Evolutionary conservation across 1,140 invertebrate genomes (phyloP), one percentile per base, ranked within the genome.

Genomic region (Aradophagus sp.): DNA sequence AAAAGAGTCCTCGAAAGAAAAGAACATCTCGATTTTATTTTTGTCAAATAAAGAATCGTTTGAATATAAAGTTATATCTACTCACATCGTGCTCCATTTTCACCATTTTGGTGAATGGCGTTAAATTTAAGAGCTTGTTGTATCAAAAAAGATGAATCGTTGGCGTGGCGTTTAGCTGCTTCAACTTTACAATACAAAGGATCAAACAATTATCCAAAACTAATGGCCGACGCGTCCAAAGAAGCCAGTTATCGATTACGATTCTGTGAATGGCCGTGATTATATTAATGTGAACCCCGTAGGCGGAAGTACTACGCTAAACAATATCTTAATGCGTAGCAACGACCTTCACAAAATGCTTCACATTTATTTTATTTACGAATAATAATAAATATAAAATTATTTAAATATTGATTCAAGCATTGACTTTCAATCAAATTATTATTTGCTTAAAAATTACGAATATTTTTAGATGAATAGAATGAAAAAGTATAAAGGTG

Each of bases 61-160:
- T n/a, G n/a, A n/a, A n/a, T n/a, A n/a, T n/a, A n/a, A n/a, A n/a
- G n/a, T n/a, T n/a, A n/a, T n/a, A n/a, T n/a, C n/a, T 31, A 80
- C 82, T 84, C 55, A 85, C 84, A 41, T 85, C 84, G 26, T 85
- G 84, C 1, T 85, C 84, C 84, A 85, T 84, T 32, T 85, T 85
- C 41, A 85, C 83, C 84, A 85, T 85, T 50, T 80, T 83, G 34
- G 23, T 35, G 5, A 27, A 12, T 29, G 3, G 10, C 11, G 4
- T 23, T 23, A 55, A 66, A 13, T 17, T 13, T 14, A 36, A 44
- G 19, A 11, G 14, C 11, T 13, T 34, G 3, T 15, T 2, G 17
- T 14, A n/a, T n/a, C n/a, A n/a, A n/a, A n/a, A n/a, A n/a, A 23
- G 8, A 23, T 23, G 8, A 8, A 23, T 4, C 8, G 20, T 23